Percentiles rank a stretch among this genome's conserved stretches.
These are phyloP conservation scores for Polypterus senegalus DNA, from an alignment of 2,113 vertebrate species.

Conservation along the genomic window DNA sequence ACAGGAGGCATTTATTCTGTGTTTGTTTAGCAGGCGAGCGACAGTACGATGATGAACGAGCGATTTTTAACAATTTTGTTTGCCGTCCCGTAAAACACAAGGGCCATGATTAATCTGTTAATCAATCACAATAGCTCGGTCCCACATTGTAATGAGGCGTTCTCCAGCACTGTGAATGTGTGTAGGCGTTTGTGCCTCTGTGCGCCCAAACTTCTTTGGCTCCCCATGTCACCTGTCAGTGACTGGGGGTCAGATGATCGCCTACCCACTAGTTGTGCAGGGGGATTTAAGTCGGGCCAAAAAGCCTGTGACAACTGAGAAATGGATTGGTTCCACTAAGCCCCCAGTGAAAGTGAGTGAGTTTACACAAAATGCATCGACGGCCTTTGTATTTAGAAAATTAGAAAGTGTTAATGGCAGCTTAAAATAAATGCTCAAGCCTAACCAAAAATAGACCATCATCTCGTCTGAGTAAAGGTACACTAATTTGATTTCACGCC, in stretches of 20 bases:
- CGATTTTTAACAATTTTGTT: background rate
- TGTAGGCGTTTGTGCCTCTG: too few species aligned
- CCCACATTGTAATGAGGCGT: conserved; percentile 48
- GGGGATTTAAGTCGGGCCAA: too few species aligned
- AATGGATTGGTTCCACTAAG: too few species aligned
- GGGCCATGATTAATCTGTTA: conserved; percentile 32
- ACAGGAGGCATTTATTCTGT: background rate
- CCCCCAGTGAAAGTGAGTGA: background rate
- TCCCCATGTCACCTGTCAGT: too few species aligned
- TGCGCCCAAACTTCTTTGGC: too few species aligned
- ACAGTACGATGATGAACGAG: background rate
- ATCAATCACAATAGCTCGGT: conserved; percentile 43
- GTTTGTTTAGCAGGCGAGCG: background rate
- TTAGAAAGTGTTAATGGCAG: conserved; percentile 15
- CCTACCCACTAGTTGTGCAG: too few species aligned
- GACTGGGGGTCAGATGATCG: too few species aligned
- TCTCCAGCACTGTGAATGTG: conserved; percentile 18
- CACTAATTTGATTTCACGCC: conserved; percentile 80
- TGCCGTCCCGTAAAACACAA: background rate
- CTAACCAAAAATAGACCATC: conserved; percentile 31
- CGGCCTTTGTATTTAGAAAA: conserved; percentile 10
- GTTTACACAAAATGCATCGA: conserved; percentile 20
- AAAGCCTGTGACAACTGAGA: too few species aligned
- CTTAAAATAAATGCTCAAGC: conserved; percentile 42
- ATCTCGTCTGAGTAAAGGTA: conserved; percentile 56